Evolutionary conservation across 2,797 vertebrate genomes (phyloP), one percentile per base, ranked within the genome.

Genomic region (Florisuga fusca): DNA sequence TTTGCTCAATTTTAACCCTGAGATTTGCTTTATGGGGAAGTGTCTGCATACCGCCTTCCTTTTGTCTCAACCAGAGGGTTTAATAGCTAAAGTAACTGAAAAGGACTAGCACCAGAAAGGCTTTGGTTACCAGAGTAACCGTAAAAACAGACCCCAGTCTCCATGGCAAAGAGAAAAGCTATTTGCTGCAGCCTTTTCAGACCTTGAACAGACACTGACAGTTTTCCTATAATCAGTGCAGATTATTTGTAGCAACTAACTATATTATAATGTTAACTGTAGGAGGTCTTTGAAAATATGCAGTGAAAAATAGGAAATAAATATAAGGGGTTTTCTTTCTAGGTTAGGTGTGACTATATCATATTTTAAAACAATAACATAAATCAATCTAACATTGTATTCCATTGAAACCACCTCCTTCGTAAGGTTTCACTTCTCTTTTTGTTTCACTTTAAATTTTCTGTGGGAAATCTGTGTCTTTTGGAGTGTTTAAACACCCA

Each of bases 111-210:
- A 97, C 96, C 97, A 97, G 98, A 98, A 98, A 98, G 98, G 98
- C 98, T 98, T 97, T 84, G 97, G 99, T 99, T 99, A 98, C 99
- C 98, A 98, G 98, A 99, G 99, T 99, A 99, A 99, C 99, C 96
- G 94, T 97, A 98, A 99, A 99, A 98, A 98, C 98, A 98, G 98
- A 98, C 98, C 98, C 95, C 98, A 97, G 98, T 99, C 98, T 98
- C 98, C 98, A 99, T 99, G 98, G 98, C 98, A 98, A 99, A 99
- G 98, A 98, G 98, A 98, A 98, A 98, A 98, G 98, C 98, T 98
- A 98, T 98, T 98, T 98, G 98, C 98, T 97, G 97, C 98, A 98
- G 98, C 97, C 98, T 98, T 98, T 99, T 98, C 98, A 99, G 98
- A 98, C 98, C 98, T 97, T 97, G 98, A 98, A 98, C 98, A 97